Conservation (phyloP, 2,113 vertebrate species). For the Microtus pennsylvanicus region DNA sequence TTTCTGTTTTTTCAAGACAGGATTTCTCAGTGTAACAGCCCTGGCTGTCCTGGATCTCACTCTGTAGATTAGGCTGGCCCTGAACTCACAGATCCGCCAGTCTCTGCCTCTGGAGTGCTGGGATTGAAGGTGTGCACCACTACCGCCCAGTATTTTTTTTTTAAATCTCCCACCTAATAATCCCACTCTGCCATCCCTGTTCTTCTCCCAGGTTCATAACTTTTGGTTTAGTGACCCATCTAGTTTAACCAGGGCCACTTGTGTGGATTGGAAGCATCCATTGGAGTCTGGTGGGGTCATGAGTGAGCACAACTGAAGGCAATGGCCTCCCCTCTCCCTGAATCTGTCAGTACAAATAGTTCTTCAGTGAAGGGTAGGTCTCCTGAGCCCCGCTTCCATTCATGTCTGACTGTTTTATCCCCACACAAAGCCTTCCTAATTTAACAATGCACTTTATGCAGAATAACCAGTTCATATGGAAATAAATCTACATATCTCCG, state of each 20-base stretch:
- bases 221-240: not conserved
- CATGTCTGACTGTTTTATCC: not conserved
- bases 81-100: not conserved
- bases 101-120: not conserved
- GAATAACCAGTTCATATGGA: constrained; percentile 92
- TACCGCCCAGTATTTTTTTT: not conserved
- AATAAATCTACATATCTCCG: constrained; percentile 91
- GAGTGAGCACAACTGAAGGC: not conserved
- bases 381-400: not conserved
- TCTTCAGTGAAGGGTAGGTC: not conserved
- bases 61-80: not conserved
- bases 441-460: constrained; percentile 92
- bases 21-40: not conserved
- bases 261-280: not conserved
- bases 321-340: not conserved
- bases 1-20: not conserved
- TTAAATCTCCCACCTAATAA: too few relatives aligned
- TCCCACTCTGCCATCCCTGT: not conserved
- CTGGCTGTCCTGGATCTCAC: not conserved
- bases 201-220: not conserved
- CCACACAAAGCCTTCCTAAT: constrained; percentile 80
- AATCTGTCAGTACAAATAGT: not conserved
- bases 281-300: not conserved
- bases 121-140: not conserved
- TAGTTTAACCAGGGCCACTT: not conserved